Base-by-base conservation (phyloP, 2,797 vertebrate species). In the Parotocinclus haroldoi region DNA sequence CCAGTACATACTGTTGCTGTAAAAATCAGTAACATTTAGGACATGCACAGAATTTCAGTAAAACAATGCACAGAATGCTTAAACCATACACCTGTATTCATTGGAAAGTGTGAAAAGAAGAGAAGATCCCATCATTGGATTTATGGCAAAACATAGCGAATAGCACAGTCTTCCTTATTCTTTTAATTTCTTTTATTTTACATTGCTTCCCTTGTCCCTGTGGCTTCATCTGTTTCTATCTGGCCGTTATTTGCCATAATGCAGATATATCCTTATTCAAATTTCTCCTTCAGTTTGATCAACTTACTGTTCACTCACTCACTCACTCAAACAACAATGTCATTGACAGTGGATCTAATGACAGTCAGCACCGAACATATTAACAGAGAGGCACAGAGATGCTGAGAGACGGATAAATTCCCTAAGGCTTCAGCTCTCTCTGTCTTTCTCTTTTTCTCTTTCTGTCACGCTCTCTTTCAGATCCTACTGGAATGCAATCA, bases 401-500 rank as follows among this genome's bases (percentile, higher is more conserved):
- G 56, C 44, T 79, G 78, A 84, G 80, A 68, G 73, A 80, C 66
- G 86, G 81, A 87, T 86, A 82, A 87, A 80, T 86, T 88, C 69
- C 69, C 62, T 51, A 61, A 46, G 17, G 67, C 46, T 14, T 38
- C 19, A 10, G 7, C 16, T 52, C 42, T 56, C 9, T 46, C 58
- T 46, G 40, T 56, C 50, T 58, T 38, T 39, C 46, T 64, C 54
- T 56, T 39, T 46, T 59, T 58, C 36, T 56, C 36, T 61, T 9
- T 19, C 16, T 60, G 16, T 64, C 56, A 54, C 10, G 79, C 72
- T 73, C 71, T 69, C 80, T 77, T 72, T 79, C 81, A 83, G 86
- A 87, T 87, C 82, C 70, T 74, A 86, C 83, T 81, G 80, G 87
- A 85, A 88, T 81, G 84, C 83, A 87, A 86, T 88, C 83, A 86